Evolutionary conservation across 2,888 invertebrate species (phyloP).

Genomic region (Dicyrtomina minuta): DNA sequence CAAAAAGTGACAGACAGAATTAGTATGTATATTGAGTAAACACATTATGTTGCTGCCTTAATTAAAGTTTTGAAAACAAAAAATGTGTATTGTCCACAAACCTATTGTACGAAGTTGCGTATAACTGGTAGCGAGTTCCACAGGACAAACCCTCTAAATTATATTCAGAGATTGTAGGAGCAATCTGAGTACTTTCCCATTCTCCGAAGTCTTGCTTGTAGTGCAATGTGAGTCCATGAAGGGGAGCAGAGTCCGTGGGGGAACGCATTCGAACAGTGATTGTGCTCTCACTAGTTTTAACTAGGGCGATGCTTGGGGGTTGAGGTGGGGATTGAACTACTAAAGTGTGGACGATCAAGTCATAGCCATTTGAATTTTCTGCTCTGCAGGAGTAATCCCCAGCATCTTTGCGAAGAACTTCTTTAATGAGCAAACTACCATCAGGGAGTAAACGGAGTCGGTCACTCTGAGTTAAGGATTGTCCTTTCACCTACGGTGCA

Average conservation of each 20-base stretch:
- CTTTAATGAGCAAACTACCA: conserved; percentile 86
- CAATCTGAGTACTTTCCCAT: conserved; percentile 79
- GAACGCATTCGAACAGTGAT: conserved; percentile 72
- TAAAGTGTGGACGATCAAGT: conserved; percentile 50
- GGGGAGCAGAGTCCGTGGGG: conserved; percentile 76
- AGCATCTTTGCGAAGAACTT: conserved; percentile 84
- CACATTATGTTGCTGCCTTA: no score
- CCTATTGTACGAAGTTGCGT: conserved; percentile 90
- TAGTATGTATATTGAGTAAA: neutral
- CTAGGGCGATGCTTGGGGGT: conserved; percentile 72
- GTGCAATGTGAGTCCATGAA: conserved; percentile 87
- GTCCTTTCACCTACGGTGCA: conserved; percentile 67
- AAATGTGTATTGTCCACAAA: no score
- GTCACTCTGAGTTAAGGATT: conserved; percentile 75
- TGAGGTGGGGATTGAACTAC: conserved; percentile 68
- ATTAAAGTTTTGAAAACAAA: no score
- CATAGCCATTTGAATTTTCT: conserved; percentile 50
- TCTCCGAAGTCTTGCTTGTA: conserved; percentile 94
- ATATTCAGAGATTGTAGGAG: conserved; percentile 66
- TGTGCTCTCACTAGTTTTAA: conserved; percentile 73
- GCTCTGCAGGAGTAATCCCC: conserved; percentile 82
- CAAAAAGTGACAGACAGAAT: no score
- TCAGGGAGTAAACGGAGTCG: conserved; percentile 81
- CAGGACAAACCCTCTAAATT: conserved; percentile 85
- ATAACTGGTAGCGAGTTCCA: conserved; percentile 90